Percentiles rank a stretch among this genome's conserved stretches.
These are phyloP conservation scores for Heliconius charithonia DNA, from an alignment of 2,888 invertebrate species.

Conservation along the genomic window DNA sequence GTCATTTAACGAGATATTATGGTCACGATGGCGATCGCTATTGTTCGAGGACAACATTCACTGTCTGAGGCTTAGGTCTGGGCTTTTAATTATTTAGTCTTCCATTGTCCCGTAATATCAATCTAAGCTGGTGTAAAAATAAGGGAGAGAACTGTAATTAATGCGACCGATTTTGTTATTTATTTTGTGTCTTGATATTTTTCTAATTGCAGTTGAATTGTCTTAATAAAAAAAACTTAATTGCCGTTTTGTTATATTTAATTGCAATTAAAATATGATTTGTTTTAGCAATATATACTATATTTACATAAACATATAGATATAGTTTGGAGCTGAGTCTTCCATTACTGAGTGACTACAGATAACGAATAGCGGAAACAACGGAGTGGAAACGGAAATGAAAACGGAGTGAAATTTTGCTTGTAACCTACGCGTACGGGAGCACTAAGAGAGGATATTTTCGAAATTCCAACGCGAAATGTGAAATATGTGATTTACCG, in stretches of 20 bases:
- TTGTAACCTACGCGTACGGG: neutral
- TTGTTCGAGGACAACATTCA: conserved; percentile 11
- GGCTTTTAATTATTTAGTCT: conserved; percentile 34
- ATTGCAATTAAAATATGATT: neutral
- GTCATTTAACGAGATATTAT: conserved; percentile 29
- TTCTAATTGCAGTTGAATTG: neutral
- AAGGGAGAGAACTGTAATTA: neutral
- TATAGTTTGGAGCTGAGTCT: no score
- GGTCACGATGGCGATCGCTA: conserved; percentile 22
- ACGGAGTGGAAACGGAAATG: neutral
- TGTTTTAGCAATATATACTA: neutral
- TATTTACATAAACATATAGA: no score
- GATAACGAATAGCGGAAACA: no score
- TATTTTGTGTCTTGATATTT: neutral
- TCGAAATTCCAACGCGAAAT: no score
- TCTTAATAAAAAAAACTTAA: no score
- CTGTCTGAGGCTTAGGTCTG: conserved; percentile 11
- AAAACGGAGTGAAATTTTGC: no score
- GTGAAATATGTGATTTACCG: no score
- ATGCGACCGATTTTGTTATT: neutral
- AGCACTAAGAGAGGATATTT: neutral
- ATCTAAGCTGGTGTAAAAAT: conserved; percentile 14
- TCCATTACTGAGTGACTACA: no score
- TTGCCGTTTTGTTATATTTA: neutral
- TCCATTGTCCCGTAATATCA: conserved; percentile 10